Percentiles rank a stretch among this genome's conserved stretches.
Evolutionary conservation across 2,113 vertebrate genomes (phyloP).

Genomic region (Trachemys scripta): DNA sequence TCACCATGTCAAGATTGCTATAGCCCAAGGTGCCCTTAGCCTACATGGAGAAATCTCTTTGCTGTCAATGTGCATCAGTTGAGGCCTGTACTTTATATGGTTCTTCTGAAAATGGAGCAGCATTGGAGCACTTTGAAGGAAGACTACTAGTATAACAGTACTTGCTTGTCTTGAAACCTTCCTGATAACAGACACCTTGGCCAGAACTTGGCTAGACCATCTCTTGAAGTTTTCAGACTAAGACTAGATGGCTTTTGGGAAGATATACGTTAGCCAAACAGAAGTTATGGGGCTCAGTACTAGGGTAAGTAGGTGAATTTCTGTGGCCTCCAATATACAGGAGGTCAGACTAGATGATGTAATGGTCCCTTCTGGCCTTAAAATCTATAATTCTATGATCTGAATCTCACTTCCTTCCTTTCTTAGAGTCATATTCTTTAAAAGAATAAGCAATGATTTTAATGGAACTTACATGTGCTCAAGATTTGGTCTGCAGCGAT

Average conservation of each 20-base stretch:
- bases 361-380: not conserved
- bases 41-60: not conserved
- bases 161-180: not conserved
- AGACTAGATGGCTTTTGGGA: not conserved
- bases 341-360: not conserved
- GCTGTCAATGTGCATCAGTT: not conserved
- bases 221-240: not conserved
- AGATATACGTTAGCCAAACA: not conserved
- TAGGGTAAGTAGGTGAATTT: not conserved
- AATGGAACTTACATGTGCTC: not conserved
- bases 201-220: not conserved
- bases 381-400: not conserved
- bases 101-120: not conserved
- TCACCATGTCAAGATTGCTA: not conserved
- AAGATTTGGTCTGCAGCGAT: not conserved
- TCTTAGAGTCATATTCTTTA: not conserved
- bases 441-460: not conserved
- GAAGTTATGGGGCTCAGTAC: not conserved
- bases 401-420: not conserved
- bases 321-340: not conserved
- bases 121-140: not conserved
- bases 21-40: not conserved
- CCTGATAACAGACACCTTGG: not conserved
- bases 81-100: not conserved
- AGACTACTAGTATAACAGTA: not conserved